phyloP scores from a whole-genome alignment of 2,888 invertebrate genomes.

The Troilus luridus region DNA sequence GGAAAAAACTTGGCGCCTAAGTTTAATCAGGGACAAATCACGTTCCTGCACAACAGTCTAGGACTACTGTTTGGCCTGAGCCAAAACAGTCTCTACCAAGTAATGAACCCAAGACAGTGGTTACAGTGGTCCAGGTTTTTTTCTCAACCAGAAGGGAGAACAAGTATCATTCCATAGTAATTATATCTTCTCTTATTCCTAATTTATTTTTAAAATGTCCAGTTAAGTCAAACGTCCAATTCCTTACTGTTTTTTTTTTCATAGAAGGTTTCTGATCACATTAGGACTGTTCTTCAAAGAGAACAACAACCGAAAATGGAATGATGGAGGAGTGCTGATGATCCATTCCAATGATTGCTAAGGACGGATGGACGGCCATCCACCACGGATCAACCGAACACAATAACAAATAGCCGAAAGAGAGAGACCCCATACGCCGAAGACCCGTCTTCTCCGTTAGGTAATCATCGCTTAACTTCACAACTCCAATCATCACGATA shows the following conservation, averaged over 20 bases:
- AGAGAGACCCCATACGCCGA: not conserved
- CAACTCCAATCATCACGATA: conserved; percentile 7
- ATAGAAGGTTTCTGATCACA: not conserved
- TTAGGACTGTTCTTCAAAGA: not conserved
- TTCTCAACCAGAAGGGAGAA: no score
- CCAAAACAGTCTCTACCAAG: no score
- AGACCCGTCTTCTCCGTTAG: not conserved
- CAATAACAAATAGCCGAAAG: not conserved
- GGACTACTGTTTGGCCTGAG: no score
- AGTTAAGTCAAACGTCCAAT: not conserved
- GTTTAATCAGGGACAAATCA: no score
- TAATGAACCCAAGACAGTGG: no score
- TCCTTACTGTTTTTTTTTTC: not conserved
- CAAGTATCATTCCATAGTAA: not conserved
- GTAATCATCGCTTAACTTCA: conserved; percentile 32
- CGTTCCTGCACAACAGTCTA: no score
- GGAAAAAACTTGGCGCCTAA: no score
- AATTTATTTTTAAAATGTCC: not conserved
- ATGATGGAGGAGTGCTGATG: not conserved
- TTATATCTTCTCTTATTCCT: not conserved
- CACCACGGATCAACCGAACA: not conserved
- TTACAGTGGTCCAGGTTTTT: no score
- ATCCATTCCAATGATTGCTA: not conserved
- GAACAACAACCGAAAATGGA: not conserved
- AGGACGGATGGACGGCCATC: not conserved